These are phyloP conservation scores for Lasioglossum calceatum DNA, from an alignment of 2,888 invertebrate species.

Conservation along the genomic window DNA sequence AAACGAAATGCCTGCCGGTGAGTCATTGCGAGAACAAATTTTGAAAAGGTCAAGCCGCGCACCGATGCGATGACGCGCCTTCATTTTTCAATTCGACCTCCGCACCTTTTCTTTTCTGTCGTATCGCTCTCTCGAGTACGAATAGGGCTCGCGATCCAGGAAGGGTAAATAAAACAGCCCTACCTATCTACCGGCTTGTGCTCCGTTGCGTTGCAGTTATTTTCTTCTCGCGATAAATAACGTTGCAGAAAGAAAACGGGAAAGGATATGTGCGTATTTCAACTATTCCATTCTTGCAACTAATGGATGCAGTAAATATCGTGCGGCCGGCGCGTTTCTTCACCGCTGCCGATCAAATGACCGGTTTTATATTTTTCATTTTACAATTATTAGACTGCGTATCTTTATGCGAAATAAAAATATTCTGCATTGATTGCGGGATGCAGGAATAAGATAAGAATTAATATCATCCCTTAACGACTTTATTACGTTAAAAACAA, in stretches of 20 bases:
- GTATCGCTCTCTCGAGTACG: neutral
- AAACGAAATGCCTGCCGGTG: neutral
- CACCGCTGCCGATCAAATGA: too few relatives aligned
- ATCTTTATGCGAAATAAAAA: too few relatives aligned
- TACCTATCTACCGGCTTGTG: too few relatives aligned
- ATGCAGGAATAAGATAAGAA: too few relatives aligned
- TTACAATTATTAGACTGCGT: too few relatives aligned
- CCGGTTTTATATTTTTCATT: too few relatives aligned
- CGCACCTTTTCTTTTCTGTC: neutral
- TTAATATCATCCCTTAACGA: too few relatives aligned
- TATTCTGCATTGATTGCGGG: too few relatives aligned
- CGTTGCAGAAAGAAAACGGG: neutral
- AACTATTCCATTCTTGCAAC: neutral
- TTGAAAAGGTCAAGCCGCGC: neutral
- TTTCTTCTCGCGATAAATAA: neutral
- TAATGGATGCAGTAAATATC: neutral
- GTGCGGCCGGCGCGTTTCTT: too few relatives aligned
- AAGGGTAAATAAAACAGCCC: neutral
- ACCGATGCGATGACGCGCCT: neutral
- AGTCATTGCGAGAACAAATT: slow-evolving; percentile 25
- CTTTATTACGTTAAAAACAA: too few relatives aligned
- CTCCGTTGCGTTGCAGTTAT: neutral
- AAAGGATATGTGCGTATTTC: too few relatives aligned
- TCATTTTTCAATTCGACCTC: neutral
- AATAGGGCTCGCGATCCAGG: neutral